These are phyloP conservation scores for Micropoecilia bifurca DNA, from an alignment of 2,797 vertebrate species.

Conservation along the genomic window DNA sequence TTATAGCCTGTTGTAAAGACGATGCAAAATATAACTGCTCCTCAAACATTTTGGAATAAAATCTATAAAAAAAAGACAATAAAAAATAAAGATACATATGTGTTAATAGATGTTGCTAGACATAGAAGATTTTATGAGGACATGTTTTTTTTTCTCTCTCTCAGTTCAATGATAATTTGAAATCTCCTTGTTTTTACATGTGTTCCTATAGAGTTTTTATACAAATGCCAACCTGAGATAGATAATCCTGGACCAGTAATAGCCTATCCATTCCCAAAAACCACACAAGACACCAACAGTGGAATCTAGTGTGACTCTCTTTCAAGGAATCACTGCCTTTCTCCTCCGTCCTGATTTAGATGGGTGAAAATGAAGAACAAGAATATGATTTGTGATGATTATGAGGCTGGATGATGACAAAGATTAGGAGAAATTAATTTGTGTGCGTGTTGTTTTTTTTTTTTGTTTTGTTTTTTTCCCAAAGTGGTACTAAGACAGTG, in stretches of 20 bases:
- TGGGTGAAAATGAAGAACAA: slow-evolving; percentile 53
- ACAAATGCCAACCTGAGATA: slow-evolving; percentile 86
- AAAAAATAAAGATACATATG: slow-evolving; percentile 81
- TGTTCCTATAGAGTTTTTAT: slow-evolving; percentile 84
- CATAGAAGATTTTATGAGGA: slow-evolving; percentile 94
- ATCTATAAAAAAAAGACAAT: slow-evolving; percentile 19
- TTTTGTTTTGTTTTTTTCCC: slow-evolving; percentile 53
- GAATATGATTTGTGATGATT: slow-evolving; percentile 29
- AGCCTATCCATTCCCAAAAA: slow-evolving; percentile 75
- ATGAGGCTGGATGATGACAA: slow-evolving; percentile 29
- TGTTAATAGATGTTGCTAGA: slow-evolving; percentile 98
- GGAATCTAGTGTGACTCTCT: slow-evolving; percentile 52
- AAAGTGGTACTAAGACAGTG: slow-evolving; percentile 67
- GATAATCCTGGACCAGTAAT: slow-evolving; percentile 78
- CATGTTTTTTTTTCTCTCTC: slow-evolving; percentile 85
- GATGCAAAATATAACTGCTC: slow-evolving; percentile 99
- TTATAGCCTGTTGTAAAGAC: slow-evolving; percentile 99
- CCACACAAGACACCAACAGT: slow-evolving; percentile 71
- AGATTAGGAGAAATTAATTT: slow-evolving; percentile 57
- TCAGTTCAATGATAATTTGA: slow-evolving; percentile 77
- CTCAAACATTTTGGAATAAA: slow-evolving; percentile 92
- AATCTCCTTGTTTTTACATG: slow-evolving; percentile 77
- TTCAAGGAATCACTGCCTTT: slow-evolving; percentile 77
- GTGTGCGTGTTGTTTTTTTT: slow-evolving; percentile 39
- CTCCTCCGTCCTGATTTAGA: slow-evolving; percentile 64